Percentiles rank a stretch among this genome's conserved stretches.
Conservation (phyloP, 2,888 invertebrate genomes). For the Drosophila melanosoma region DNA sequence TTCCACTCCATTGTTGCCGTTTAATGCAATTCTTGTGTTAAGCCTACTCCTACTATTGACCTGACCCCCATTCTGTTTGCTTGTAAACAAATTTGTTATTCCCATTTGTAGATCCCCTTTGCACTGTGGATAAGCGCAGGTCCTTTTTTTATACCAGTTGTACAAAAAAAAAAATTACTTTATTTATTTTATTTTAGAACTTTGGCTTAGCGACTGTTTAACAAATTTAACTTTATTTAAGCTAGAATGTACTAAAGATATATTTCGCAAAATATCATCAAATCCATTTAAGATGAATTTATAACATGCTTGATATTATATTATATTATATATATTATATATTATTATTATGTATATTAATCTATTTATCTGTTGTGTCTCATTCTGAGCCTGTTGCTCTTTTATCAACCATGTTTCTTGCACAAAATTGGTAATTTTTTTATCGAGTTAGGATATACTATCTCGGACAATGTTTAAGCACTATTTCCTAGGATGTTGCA, state of each 20-base stretch:
- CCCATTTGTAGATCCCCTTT: conserved; percentile 7
- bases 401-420: neutral
- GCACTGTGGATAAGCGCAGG: conserved; percentile 5
- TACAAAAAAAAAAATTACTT: neutral
- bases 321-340: neutral
- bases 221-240: no score
- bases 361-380: neutral
- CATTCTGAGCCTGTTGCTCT: neutral
- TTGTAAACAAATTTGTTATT: conserved; percentile 43
- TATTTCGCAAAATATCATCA: neutral
- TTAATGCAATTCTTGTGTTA: conserved; percentile 55
- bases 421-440: neutral
- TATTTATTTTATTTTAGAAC: no score
- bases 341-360: neutral
- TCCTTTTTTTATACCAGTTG: neutral
- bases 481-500: neutral
- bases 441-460: neutral
- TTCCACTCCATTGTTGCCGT: conserved; percentile 52
- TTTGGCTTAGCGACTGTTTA: no score
- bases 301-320: neutral
- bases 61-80: conserved; percentile 14
- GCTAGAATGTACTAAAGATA: neutral
- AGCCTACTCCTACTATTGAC: conserved; percentile 14
- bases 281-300: neutral
- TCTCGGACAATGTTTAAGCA: neutral